phyloP scores from a whole-genome alignment of 2,113 vertebrate species.

The Ceratotherium simum region DNA sequence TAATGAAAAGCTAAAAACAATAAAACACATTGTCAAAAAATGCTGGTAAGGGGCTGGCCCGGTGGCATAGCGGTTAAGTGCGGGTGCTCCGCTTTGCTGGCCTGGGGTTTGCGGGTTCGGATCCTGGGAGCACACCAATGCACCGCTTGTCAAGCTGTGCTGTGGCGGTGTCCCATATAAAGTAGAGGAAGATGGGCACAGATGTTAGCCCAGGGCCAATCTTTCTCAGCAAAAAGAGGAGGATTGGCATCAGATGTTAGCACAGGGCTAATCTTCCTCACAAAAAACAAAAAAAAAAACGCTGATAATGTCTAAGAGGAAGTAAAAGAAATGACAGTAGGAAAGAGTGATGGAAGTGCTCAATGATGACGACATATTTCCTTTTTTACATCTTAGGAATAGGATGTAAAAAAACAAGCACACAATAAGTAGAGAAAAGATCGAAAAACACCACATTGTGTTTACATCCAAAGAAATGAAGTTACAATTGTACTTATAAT shows the following conservation, averaged over 20 bases:
- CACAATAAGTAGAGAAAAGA: background rate
- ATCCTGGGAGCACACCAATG: no score
- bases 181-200: no score
- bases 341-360: background rate
- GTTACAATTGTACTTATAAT: background rate
- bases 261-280: no score
- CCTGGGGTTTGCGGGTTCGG: no score
- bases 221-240: no score
- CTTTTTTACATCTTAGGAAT: background rate
- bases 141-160: no score
- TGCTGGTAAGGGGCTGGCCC: background rate
- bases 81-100: no score
- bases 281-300: background rate
- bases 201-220: no score
- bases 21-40: background rate
- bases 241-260: no score
- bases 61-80: no score
- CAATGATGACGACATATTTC: background rate
- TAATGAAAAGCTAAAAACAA: background rate
- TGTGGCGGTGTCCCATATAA: no score
- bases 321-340: background rate
- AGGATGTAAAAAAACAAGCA: background rate
- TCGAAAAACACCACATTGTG: background rate
- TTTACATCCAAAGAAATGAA: background rate
- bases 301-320: background rate